Conservation (phyloP, 2,113 vertebrate species). For the Panthera tigris region DNA sequence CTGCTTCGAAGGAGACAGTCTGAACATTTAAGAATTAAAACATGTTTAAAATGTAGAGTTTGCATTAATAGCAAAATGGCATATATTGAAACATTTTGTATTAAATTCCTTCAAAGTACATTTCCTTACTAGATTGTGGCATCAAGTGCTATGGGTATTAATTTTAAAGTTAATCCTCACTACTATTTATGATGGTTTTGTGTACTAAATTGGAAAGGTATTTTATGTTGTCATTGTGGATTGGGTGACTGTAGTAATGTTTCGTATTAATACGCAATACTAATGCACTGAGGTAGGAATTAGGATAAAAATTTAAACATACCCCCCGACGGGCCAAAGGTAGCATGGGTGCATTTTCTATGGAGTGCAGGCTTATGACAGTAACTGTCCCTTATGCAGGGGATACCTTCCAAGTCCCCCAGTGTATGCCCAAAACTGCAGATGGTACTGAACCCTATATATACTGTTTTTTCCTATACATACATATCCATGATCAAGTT, state of each 20-base stretch:
- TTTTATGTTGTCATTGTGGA: background rate
- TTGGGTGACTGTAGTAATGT: background rate
- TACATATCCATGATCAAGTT: background rate
- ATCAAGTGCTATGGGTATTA: background rate
- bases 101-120: background rate
- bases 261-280: background rate
- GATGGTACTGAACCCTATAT: background rate
- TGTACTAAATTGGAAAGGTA: background rate
- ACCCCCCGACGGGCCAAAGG: too few species aligned
- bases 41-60: background rate
- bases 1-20: background rate
- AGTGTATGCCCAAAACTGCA: background rate
- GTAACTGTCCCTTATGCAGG: background rate
- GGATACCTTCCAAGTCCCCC: background rate
- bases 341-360: background rate
- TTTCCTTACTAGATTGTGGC: background rate
- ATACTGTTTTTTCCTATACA: background rate
- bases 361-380: background rate
- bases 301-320: background rate
- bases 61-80: background rate
- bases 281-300: background rate
- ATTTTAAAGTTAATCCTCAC: background rate
- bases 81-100: background rate
- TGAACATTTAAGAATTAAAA: background rate
- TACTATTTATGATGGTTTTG: background rate